These are phyloP conservation scores for Sycophila sp. DNA, from an alignment of 1,140 invertebrate genomes.

Conservation along the genomic window DNA sequence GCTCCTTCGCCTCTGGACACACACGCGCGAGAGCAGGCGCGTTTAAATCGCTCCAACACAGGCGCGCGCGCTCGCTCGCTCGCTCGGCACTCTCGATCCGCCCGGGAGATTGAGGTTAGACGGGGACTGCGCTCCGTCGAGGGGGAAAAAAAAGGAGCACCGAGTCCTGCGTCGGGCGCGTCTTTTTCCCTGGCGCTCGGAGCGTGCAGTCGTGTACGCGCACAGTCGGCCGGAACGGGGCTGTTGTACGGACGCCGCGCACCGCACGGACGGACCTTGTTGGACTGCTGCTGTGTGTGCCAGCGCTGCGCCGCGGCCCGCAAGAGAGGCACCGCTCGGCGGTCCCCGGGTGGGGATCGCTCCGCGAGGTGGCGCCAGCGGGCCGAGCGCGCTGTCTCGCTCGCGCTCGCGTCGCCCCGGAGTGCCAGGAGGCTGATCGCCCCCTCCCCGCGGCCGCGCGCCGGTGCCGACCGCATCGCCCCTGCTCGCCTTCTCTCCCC, in stretches of 20 bases:
- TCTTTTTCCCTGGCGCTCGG: background rate
- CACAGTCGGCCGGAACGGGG: background rate
- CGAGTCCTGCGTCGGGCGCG: background rate
- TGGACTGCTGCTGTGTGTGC: slow-evolving; percentile 18
- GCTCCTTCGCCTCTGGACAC: background rate
- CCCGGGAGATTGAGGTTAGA: slow-evolving; percentile 9
- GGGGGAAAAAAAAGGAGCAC: background rate
- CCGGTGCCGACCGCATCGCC: background rate
- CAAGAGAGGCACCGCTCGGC: too few relatives aligned
- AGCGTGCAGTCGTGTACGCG: background rate
- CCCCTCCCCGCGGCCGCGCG: too few relatives aligned
- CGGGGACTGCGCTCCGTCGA: background rate
- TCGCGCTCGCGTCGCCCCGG: background rate
- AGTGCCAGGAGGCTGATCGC: background rate
- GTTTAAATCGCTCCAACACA: slow-evolving; percentile 14
- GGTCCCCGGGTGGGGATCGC: slow-evolving; percentile 49
- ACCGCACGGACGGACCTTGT: slow-evolving; percentile 24
- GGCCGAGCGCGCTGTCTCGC: slow-evolving; percentile 41
- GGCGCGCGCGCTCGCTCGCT: background rate
- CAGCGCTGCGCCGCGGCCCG: background rate
- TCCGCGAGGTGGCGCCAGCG: slow-evolving; percentile 53
- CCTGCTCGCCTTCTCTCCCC: background rate
- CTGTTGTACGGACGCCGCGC: background rate
- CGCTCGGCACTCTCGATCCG: background rate
- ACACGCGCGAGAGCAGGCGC: background rate